These are phyloP conservation scores for Tetragnatha versicolor DNA, from an alignment of 1,140 invertebrate genomes.

Conservation along the genomic window DNA sequence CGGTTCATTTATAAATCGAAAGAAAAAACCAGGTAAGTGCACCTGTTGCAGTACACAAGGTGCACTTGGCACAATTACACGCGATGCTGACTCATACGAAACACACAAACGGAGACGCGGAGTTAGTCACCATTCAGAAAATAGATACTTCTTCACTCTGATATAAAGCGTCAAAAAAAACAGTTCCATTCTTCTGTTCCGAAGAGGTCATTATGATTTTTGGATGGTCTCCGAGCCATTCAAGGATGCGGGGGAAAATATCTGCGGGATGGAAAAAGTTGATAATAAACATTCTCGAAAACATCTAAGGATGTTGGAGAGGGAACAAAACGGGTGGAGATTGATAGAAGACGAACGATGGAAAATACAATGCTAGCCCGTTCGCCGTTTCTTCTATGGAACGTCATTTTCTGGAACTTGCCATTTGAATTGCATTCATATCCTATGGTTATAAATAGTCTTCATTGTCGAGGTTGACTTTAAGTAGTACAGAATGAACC, in stretches of 20 bases:
- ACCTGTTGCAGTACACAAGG: conserved; percentile 21
- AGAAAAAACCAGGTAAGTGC: conserved; percentile 8
- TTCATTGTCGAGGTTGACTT: no score
- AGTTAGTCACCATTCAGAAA: conserved; percentile 1
- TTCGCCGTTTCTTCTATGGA: no score
- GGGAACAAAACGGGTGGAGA: conserved; percentile 20
- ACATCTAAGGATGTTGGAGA: conserved; percentile 3
- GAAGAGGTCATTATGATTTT: conserved; percentile 15
- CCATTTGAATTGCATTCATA: no score
- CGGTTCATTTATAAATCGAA: conserved; percentile 24
- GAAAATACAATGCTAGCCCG: no score
- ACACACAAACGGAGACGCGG: not conserved
- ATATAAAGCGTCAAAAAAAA: conserved; percentile 6
- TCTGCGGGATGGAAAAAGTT: not conserved
- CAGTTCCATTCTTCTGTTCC: conserved; percentile 12
- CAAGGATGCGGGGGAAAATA: not conserved
- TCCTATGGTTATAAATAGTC: no score
- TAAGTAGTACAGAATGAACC: no score
- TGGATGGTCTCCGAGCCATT: conserved; percentile 13
- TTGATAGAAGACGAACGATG: conserved; percentile 8
- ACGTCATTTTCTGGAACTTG: no score
- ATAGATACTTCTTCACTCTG: conserved; percentile 10
- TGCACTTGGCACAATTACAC: conserved; percentile 7
- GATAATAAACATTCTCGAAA: not conserved
- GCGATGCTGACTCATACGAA: conserved; percentile 17